These are phyloP conservation scores for Oligia latruncula DNA, from an alignment of 2,888 invertebrate genomes.

Conservation along the genomic window DNA sequence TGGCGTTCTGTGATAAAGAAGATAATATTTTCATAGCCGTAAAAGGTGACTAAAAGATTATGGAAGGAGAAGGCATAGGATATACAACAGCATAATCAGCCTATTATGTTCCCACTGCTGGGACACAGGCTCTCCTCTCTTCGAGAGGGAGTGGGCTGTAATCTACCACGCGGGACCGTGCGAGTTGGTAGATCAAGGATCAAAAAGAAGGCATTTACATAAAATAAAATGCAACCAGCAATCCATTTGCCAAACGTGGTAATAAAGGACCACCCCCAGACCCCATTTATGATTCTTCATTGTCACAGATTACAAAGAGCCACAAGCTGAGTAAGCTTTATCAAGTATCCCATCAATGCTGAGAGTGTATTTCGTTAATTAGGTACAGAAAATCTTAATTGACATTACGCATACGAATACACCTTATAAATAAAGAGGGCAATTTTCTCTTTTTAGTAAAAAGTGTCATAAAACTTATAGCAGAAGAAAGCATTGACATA, in stretches of 20 bases:
- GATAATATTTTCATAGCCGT: background rate
- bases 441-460: no score
- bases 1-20: background rate
- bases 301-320: background rate
- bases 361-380: background rate
- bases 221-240: background rate
- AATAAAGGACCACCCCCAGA: background rate
- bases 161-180: background rate
- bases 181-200: background rate
- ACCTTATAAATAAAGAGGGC: background rate
- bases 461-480: background rate
- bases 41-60: background rate
- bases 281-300: background rate
- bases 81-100: background rate
- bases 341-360: background rate
- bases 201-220: background rate
- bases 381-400: slow-evolving; percentile 2
- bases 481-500: background rate
- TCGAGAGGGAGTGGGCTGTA: background rate
- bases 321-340: background rate
- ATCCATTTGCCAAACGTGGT: background rate
- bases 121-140: background rate
- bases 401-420: background rate
- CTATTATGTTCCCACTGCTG: background rate
- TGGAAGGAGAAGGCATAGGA: background rate